A percentile compares a stretch with the other conserved stretches of the same genome.
phyloP scores from a whole-genome alignment of 2,113 vertebrate genomes.

The Myotis brandtii region DNA sequence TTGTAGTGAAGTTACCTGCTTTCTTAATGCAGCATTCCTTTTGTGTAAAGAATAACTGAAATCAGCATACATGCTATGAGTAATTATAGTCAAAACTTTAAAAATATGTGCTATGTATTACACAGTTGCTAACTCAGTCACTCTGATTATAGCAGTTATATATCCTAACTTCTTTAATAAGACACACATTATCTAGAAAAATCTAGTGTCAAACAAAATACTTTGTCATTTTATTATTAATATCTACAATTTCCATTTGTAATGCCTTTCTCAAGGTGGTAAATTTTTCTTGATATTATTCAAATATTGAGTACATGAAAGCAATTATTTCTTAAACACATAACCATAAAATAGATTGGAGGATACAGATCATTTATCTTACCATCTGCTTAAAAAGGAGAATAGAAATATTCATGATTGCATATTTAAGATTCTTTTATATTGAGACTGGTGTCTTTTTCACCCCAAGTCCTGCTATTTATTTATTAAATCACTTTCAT shows the following conservation, averaged over 20 bases:
- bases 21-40: background rate
- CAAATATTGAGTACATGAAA: background rate
- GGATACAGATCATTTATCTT: background rate
- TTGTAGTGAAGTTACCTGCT: background rate
- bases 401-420: background rate
- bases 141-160: background rate
- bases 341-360: background rate
- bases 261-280: background rate
- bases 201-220: background rate
- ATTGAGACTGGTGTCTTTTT: background rate
- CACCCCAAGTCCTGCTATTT: background rate
- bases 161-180: background rate
- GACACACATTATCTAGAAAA: background rate
- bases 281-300: background rate
- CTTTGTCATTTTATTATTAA: background rate
- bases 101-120: background rate
- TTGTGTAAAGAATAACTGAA: background rate
- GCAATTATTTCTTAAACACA: conserved; percentile 31
- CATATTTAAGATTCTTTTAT: background rate
- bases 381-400: background rate
- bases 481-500: conserved; percentile 4
- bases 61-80: background rate
- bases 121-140: background rate
- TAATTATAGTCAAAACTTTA: background rate
- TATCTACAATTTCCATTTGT: background rate